A percentile compares a stretch with the other conserved stretches of the same genome.
These are phyloP conservation scores for Ageneiosus marmoratus DNA, from an alignment of 2,113 vertebrate species.

Conservation along the genomic window DNA sequence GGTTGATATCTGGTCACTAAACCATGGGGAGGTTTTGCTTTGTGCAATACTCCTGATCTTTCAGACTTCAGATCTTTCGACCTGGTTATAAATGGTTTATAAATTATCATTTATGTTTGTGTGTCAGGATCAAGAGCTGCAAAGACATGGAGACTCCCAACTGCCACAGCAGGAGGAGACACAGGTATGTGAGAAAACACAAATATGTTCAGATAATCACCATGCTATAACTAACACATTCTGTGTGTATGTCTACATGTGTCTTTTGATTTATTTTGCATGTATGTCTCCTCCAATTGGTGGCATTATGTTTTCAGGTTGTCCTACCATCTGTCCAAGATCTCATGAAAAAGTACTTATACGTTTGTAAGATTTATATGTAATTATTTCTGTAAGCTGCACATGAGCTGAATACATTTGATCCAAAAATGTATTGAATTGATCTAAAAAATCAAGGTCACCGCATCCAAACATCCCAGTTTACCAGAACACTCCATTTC, in stretches of 20 bases:
- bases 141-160: background rate
- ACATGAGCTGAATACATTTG: background rate
- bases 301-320: background rate
- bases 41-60: too few relatives aligned
- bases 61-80: too few relatives aligned
- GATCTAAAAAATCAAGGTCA: background rate
- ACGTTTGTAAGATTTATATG: background rate
- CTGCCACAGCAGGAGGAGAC: background rate
- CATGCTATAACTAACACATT: too few relatives aligned
- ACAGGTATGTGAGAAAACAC: background rate
- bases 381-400: background rate
- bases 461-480: too few relatives aligned
- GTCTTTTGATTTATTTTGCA: background rate
- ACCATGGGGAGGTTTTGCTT: background rate
- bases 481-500: too few relatives aligned
- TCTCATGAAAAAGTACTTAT: background rate
- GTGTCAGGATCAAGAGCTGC: constrained; percentile 1
- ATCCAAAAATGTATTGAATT: too few relatives aligned
- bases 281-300: background rate
- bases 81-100: background rate
- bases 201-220: background rate
- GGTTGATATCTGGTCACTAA: background rate
- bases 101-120: background rate
- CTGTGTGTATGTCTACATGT: background rate
- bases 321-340: background rate